Conservation (phyloP, 2,113 vertebrate genomes). For the Odontophorus gujanensis region DNA sequence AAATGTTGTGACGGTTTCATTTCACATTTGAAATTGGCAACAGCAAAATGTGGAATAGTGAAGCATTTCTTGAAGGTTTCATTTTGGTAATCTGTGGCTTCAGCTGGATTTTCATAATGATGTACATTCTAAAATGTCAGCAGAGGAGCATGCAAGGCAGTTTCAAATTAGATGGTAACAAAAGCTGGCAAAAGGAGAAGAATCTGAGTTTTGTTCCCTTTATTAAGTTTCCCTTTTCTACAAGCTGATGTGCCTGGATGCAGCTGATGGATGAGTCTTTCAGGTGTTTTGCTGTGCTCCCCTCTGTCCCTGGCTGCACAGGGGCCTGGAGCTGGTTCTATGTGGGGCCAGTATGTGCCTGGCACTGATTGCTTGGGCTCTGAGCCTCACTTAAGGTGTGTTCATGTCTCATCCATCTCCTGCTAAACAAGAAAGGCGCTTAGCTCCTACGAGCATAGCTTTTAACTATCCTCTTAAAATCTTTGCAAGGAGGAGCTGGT, state of each 20-base stretch:
- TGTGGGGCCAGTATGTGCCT: rapidly evolving
- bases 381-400: background rate
- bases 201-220: background rate
- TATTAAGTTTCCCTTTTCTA: background rate
- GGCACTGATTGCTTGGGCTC: rapidly evolving
- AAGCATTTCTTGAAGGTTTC: background rate
- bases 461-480: background rate
- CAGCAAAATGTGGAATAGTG: background rate
- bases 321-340: background rate
- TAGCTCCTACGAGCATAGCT: background rate
- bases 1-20: background rate
- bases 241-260: rapidly evolving
- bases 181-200: background rate
- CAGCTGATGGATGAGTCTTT: background rate
- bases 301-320: rapidly evolving
- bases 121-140: background rate
- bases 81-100: background rate
- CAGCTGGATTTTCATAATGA: background rate
- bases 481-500: background rate
- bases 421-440: background rate
- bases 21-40: background rate
- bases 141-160: background rate
- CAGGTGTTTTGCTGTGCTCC: background rate
- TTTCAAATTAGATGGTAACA: background rate
- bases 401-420: background rate